These are phyloP conservation scores for Solea senegalensis DNA, from an alignment of 2,113 vertebrate genomes.

Conservation along the genomic window DNA sequence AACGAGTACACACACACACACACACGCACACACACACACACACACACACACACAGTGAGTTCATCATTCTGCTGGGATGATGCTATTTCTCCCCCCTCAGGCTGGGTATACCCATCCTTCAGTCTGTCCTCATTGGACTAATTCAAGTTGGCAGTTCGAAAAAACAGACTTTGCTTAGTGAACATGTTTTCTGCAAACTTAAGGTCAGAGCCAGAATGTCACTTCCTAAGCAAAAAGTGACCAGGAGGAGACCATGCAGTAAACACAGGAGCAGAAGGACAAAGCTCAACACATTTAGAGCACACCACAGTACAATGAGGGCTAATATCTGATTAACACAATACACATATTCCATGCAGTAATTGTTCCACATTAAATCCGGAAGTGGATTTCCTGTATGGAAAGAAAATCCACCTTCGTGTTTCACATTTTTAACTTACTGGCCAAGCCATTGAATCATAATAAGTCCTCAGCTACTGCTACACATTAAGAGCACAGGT, in stretches of 20 bases:
- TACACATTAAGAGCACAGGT: too few relatives aligned
- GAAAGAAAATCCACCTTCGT: too few relatives aligned
- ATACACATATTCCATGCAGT: too few relatives aligned
- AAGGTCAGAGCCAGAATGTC: slow-evolving; percentile 65
- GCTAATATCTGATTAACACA: background rate
- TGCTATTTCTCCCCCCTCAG: slow-evolving; percentile 57
- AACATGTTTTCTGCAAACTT: slow-evolving; percentile 59
- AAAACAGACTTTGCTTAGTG: slow-evolving; percentile 60
- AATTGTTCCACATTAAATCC: too few relatives aligned
- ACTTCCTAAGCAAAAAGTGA: slow-evolving; percentile 39
- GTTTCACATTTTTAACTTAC: too few relatives aligned
- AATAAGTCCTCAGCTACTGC: too few relatives aligned
- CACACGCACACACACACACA: background rate
- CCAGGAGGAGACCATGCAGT: background rate
- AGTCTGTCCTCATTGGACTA: slow-evolving; percentile 57
- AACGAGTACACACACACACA: slow-evolving; percentile 1
- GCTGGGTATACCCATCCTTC: slow-evolving; percentile 67
- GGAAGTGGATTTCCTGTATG: too few relatives aligned
- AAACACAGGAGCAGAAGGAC: background rate
- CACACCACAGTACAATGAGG: background rate
- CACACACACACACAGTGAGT: slow-evolving; percentile 10
- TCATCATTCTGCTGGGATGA: slow-evolving; percentile 62
- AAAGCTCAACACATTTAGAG: background rate
- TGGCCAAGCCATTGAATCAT: too few relatives aligned
- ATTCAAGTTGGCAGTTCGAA: slow-evolving; percentile 65